Base-by-base conservation (phyloP, 2,113 vertebrate genomes). In the Arvicanthis niloticus region DNA sequence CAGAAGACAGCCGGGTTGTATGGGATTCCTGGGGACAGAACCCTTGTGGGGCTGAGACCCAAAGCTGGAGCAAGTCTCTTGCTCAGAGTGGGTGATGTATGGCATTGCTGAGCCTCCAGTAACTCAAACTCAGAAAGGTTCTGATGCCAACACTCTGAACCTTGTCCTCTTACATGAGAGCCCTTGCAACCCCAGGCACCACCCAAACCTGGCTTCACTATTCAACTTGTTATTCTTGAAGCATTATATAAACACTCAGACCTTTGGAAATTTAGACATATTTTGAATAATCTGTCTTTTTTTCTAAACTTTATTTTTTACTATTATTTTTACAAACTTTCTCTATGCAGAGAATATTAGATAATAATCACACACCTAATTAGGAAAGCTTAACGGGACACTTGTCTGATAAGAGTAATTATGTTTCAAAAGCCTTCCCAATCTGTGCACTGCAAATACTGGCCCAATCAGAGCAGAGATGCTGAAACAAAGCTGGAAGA, bases 311-410 rank as follows among this genome's bases (percentile, higher is more conserved):
- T 48, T 56, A 26, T 65, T 72, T 72, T 88, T 72, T 51, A 87
- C 42, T n/a, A 37, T 56, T 16, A 29, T 72, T 72, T 88, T 72
- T 51, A 88, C n/a, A 31, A 56, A 88, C 48, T 40, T 89, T 40
- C 31, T 58, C 37, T 76, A n/a, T 75, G 58, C 58, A 80, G 65
- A 16, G 51, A 89, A 42, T 87, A 93, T 94, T 93, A 96, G 62
- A 82, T 78, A 97, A 95, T n/a, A 95, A 97, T 51, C 76, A 91
- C 15, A 72, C 24, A 42, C 16, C n/a, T 93, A 97, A 96, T 94
- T 96, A 97, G 89, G 65, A 91, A 80, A 45, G 60, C 56, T 85
- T 91, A 67, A 87, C 91, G 37, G 40, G 93, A 97, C 96, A 96
- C 53, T 67, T 95, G 89, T 40, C 77, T 91, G 75, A 80, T 93